A percentile compares a stretch with the other conserved stretches of the same genome.
Conservation (phyloP, 2,113 vertebrate species). For the Platycercus adscitus region DNA sequence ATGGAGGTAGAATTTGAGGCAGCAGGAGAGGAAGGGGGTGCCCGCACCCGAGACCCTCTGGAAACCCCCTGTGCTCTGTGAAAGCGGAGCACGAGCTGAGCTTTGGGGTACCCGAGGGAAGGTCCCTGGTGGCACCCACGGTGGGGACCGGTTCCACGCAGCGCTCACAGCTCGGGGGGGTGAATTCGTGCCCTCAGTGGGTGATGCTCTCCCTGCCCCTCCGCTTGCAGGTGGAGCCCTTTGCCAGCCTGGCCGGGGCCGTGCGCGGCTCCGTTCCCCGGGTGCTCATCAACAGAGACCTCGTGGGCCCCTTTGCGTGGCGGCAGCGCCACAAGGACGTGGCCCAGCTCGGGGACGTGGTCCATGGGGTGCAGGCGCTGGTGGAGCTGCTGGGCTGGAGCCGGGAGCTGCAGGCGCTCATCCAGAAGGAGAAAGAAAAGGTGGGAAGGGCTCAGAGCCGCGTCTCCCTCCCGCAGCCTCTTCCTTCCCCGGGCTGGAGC, state of each 20-base stretch:
- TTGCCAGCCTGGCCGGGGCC: constrained; percentile 86
- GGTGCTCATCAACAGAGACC: constrained; percentile 89
- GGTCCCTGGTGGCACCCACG: background rate
- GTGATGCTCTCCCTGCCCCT: background rate
- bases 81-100: background rate
- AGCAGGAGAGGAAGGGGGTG: background rate
- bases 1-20: background rate
- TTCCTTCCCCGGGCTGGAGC: accelerated
- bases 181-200: accelerated
- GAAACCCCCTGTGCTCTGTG: background rate
- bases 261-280: constrained; percentile 82
- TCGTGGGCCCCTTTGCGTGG: constrained; percentile 84
- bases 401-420: constrained; percentile 76
- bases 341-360: constrained; percentile 86
- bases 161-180: accelerated
- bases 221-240: constrained; percentile 87
- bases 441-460: constrained; percentile 43
- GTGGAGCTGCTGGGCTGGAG: constrained; percentile 87
- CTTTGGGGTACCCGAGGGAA: background rate
- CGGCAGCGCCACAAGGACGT: constrained; percentile 75
- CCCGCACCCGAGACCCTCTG: background rate
- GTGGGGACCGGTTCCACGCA: accelerated
- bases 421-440: constrained; percentile 72
- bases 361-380: constrained; percentile 78
- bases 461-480: accelerated